A percentile compares a stretch with the other conserved stretches of the same genome.
phyloP scores from a whole-genome alignment of 2,113 vertebrate genomes.

The Poecile atricapillus region DNA sequence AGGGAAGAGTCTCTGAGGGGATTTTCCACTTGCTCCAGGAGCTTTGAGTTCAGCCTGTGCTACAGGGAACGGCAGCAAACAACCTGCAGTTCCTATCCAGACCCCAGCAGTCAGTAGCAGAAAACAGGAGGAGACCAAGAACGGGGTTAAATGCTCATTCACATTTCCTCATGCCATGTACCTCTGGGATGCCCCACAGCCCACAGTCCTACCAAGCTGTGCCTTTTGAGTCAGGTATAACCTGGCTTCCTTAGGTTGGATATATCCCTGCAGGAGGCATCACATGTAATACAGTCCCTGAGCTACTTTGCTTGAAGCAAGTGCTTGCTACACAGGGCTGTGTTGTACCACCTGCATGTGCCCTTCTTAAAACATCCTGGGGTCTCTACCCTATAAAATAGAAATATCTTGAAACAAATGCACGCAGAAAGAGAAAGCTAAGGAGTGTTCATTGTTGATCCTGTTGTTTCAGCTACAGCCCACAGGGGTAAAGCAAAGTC shows the following conservation, averaged over 20 bases:
- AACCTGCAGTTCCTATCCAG: neutral
- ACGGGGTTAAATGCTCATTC: neutral
- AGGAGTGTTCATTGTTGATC: neutral
- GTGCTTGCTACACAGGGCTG: fast-evolving
- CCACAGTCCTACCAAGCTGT: neutral
- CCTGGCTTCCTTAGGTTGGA: neutral
- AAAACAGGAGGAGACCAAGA: neutral
- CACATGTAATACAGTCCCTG: neutral
- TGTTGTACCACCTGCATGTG: neutral
- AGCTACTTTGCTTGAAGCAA: neutral
- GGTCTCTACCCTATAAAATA: neutral
- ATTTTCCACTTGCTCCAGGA: neutral
- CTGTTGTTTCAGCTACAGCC: neutral
- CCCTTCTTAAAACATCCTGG: neutral
- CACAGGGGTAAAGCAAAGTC: neutral
- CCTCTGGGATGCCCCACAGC: neutral
- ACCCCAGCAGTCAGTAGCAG: neutral
- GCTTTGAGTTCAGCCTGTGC: neutral
- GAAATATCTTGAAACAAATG: neutral
- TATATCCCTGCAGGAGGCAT: neutral
- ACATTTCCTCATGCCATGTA: neutral
- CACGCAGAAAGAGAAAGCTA: neutral
- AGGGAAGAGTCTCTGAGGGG: neutral
- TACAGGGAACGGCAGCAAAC: neutral
- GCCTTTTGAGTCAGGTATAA: neutral